Base-by-base conservation (phyloP, 1,140 invertebrate genomes). In the Bombus haemorrhoidalis region DNA sequence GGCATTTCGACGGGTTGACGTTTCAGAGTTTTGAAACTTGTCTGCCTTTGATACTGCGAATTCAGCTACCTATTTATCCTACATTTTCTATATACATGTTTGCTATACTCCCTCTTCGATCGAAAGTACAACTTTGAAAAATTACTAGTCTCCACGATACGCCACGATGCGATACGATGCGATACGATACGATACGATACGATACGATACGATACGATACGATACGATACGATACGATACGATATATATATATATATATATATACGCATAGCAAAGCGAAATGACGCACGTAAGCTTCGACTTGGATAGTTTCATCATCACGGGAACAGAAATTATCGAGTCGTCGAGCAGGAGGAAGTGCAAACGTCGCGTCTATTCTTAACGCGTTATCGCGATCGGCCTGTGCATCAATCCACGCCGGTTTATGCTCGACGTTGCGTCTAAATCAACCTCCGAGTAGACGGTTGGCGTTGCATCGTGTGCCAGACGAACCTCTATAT, bases 371-470 rank as follows among this genome's bases (percentile, higher is more conserved):
- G 86, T 90, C 77, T 89, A 84, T 69, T 81, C 86, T 82, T 74
- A 43, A 68, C 47, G 39, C 13, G 83, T 86, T 88, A 88, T 86
- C 84, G 53, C 69, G 80, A 83, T 84, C 47, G 62, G 25, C 47
- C 39, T 32, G 32, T 64, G 34, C 57, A 69, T 89, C 68, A 75
- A 79, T 86, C 66, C 80, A 59, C n/a, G 34, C 62, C n/a, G 59
- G n/a, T 86, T 66, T 74, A 87, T 79, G 34, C 68, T 4, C 76
- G 71, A 53, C 62, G 47, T 39, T 47, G 28, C 74, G 72, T 71
- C 62, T 85, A 80, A 25, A 72, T 89, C 87, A 86, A 79, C 82
- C 77, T 66, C 39, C 64, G 78, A 80, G 75, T 89, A 89, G 81
- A 86, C 81, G 76, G 34, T 73, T 76, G 68, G 85, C 41, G 75